Evolutionary conservation across 2,888 invertebrate species (phyloP), one percentile per base, ranked within the genome.

Genomic region (Caradrina clavipalpis): DNA sequence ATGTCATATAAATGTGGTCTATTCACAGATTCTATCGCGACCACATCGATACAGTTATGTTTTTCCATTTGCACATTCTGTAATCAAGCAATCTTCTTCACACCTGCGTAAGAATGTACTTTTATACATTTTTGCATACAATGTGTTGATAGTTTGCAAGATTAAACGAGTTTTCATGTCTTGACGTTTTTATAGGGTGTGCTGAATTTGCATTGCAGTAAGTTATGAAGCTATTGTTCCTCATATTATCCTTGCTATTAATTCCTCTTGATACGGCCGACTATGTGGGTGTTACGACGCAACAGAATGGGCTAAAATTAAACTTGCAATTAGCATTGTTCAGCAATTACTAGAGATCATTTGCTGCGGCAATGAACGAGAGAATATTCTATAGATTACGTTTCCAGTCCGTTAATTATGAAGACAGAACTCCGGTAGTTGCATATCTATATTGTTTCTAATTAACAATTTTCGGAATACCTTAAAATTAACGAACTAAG

Each of bases 1-100:
- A 87, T 87, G 88, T 86, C 86, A 83, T 85, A 84, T 82, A 87
- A 88, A 87, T 89, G 86, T 83, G 83, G 85, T 88, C 87, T 87
- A 84, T 84, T 79, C 79, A 79, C 56, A 86, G 87, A 90, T 90
- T 85, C 86, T 83, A 88, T 90, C 85, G 70, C 80, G 73, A 84
- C 77, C 84, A 81, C 83, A 85, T 83, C 79, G 75, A 76, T 81
- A 84, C 87, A 86, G 88, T 89, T 89, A 87, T 69, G 61, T 78
- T 76, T 76, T 79, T 73, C 71, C 77, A 82, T 80, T 72, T 80
- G 77, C 61, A 53, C 51, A 68, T 68, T 73, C 74, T 63, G 60
- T 75, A 69, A 71, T 81, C 69, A 72, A 68, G 68, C 26, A 54
- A 70, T 80, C 67, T 70, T 67, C 55, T 65, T 78, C 67, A 67